Conservation (phyloP, 2,113 vertebrate genomes). For the Columbina picui region DNA sequence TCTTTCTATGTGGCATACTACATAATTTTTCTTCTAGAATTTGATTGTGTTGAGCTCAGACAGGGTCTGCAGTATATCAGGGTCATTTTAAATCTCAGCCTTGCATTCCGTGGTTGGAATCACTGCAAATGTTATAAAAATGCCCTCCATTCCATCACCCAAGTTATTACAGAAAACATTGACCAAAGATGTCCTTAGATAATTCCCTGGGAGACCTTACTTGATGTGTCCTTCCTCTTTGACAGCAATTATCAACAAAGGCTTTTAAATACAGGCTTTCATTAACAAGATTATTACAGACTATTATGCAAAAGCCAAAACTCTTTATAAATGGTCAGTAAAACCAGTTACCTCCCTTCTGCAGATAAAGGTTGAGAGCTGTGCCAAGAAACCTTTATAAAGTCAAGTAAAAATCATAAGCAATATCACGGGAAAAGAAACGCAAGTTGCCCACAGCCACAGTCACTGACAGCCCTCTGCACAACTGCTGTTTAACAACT, state of each 20-base stretch:
- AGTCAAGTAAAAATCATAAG: background rate
- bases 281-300: background rate
- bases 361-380: background rate
- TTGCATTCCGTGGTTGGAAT: background rate
- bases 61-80: background rate
- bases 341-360: background rate
- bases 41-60: background rate
- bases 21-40: background rate
- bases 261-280: background rate
- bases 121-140: background rate
- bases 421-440: background rate
- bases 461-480: background rate
- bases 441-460: background rate
- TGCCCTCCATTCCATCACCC: background rate
- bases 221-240: background rate
- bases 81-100: background rate
- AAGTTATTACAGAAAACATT: background rate
- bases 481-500: constrained; percentile 1
- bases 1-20: background rate
- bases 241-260: background rate
- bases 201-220: background rate
- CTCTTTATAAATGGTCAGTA: background rate
- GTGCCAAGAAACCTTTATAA: background rate
- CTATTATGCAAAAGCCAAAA: background rate
- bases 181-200: background rate